Conservation (phyloP, 1,140 invertebrate genomes). For the Drosophila setifemur region DNA sequence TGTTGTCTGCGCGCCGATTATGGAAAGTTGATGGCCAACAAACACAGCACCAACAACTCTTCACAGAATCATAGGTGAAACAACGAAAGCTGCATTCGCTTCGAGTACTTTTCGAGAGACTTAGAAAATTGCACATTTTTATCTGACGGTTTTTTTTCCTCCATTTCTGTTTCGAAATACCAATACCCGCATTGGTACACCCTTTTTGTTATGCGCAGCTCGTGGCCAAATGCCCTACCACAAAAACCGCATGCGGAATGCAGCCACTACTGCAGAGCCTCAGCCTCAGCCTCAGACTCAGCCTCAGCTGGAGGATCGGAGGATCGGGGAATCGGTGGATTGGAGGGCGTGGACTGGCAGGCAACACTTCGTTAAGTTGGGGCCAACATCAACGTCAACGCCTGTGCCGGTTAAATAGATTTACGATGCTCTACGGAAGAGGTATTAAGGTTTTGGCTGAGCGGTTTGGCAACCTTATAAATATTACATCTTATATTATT, state of each 20-base stretch:
- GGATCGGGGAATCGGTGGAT: not conserved
- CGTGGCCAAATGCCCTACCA: slow-evolving; percentile 60
- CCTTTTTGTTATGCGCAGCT: slow-evolving; percentile 59
- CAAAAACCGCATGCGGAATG: slow-evolving; percentile 76
- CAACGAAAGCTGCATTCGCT: not conserved
- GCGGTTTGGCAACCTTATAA: not conserved
- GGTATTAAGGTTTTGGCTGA: not conserved
- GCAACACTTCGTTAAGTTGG: slow-evolving; percentile 75
- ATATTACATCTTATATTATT: too few relatives aligned
- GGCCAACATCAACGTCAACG: slow-evolving; percentile 75
- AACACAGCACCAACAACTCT: not conserved
- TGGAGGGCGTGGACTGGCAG: slow-evolving; percentile 21
- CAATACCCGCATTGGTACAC: slow-evolving; percentile 6
- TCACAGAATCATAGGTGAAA: slow-evolving; percentile 3
- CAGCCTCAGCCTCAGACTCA: too few relatives aligned
- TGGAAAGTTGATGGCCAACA: slow-evolving; percentile 76
- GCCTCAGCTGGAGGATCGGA: not conserved
- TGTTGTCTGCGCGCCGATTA: slow-evolving; percentile 79
- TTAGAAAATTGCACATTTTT: slow-evolving; percentile 69
- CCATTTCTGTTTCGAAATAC: slow-evolving; percentile 61
- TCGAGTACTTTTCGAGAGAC: slow-evolving; percentile 13
- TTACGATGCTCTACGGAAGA: slow-evolving; percentile 18
- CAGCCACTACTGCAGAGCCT: slow-evolving; percentile 1
- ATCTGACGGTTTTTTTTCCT: slow-evolving; percentile 31
- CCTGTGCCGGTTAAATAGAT: slow-evolving; percentile 76